These are phyloP conservation scores for Pycnonotus jocosus DNA, from an alignment of 2,113 vertebrate genomes.

Conservation along the genomic window DNA sequence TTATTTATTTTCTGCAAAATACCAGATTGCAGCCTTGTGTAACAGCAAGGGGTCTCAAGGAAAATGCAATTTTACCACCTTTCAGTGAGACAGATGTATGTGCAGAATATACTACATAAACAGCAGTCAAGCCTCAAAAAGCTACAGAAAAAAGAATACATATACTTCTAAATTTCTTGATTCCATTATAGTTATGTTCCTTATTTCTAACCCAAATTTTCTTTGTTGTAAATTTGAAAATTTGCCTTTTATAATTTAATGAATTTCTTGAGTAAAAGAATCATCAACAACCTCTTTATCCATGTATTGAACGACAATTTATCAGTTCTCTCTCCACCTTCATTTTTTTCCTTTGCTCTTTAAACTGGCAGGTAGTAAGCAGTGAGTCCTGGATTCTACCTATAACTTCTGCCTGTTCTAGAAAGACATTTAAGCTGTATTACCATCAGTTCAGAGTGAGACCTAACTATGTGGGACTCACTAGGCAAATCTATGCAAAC, in stretches of 20 bases:
- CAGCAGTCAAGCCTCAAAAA: not conserved
- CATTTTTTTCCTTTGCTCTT: not conserved
- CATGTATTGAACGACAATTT: not conserved
- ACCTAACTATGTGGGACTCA: not conserved
- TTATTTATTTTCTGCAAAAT: slow-evolving; percentile 4
- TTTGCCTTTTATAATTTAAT: not conserved
- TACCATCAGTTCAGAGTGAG: not conserved
- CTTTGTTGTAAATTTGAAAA: not conserved
- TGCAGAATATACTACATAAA: not conserved
- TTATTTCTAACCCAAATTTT: not conserved
- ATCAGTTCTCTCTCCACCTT: not conserved
- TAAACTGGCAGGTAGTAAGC: not conserved
- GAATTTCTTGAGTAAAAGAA: not conserved
- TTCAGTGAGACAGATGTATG: not conserved
- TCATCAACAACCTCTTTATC: not conserved
- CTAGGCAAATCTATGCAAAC: not conserved
- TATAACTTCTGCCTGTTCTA: not conserved
- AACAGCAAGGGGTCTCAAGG: not conserved
- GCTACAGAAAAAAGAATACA: not conserved
- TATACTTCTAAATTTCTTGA: not conserved
- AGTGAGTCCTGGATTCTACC: not conserved
- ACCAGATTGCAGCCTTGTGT: not conserved
- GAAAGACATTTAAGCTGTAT: not conserved
- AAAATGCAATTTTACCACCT: not conserved
- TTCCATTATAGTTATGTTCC: not conserved